Base-by-base conservation (phyloP, 2,888 invertebrate species). In the Gymnosoma rotundatum region DNA sequence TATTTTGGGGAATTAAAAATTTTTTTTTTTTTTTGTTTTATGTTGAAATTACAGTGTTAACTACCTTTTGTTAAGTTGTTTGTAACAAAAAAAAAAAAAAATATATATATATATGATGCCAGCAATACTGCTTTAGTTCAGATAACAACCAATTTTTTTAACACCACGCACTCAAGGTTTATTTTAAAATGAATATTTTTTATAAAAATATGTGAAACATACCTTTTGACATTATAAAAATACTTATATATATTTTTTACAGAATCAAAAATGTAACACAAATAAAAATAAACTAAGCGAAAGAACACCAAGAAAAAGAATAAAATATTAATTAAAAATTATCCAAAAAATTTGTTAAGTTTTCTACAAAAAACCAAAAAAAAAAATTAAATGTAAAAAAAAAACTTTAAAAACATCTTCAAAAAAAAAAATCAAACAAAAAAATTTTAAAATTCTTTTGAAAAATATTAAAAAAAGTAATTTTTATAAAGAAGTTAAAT, bases 221-320 rank as follows among this genome's bases (percentile, higher is more conserved):
- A 63, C 7, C 20, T 70, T 63, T 70, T 70, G 42, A 80, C 38
- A 60, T 83, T 81, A 83, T 78, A 83, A 78, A 75, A 74, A 63
- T 45, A 63, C 78, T 79, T 60, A 73, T 82, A 80, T 78, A 73
- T 83, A 83, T 85, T 83, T 87, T 86, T 87, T 87, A 81, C 87
- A 87, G 87, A 87, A 86, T 82, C 84, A 86, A 83, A 75, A 75
- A 75, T 70, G 14, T 70, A 75, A 64, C 63, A 50, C 74, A 86
- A 85, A 14, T 25, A 25, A 85, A 86, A 84, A 83, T 83, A 78
- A 64, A 76, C 85, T 84, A 83, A 83, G 86, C 81, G 79, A 83
- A 86, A 81, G 85, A 87, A 82, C 83, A 75, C 64, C 83, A 79
- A 61, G 60, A 78, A 83, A 73, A 83, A 63, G 45, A 36, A 74